Base-by-base conservation (phyloP, 2,113 vertebrate genomes). In the Melanerpes formicivorus region DNA sequence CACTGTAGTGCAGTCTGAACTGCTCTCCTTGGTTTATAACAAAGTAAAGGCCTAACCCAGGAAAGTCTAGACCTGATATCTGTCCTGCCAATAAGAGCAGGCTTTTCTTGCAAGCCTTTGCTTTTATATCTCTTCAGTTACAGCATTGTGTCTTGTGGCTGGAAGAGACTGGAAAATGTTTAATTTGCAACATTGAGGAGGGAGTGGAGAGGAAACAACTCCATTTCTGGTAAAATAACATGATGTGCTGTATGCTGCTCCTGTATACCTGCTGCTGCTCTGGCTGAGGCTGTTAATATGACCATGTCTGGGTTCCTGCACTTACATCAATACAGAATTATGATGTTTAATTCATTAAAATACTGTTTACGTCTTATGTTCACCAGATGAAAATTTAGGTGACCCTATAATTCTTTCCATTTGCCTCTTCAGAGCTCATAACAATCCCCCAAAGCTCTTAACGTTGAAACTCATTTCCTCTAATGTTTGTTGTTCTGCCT, bases 41-140 rank as follows among this genome's bases (percentile, higher is more conserved):
- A 67, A 56, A 70, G 62, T n/a, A n/a, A 58, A 84, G 56, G 32
- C 29, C 12, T 26, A 34, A 14, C 30, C 63, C 37, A n/a, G 22
- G 23, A 62, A 87, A 84, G 40, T 40, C 56, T 56, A 58, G 30
- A 4, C n/a, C n/a, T n/a, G 10, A 62, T 18, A 64, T 62, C 27
- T 19, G 1, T 25, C 18, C 48, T 87, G 63, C 52, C 67, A 15
- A 0, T 27, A 25, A 73, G 7, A 55, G 5, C 0, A 46, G 26
- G 32, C 5, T 84, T 84, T 76, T 34, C 40, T 46, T 77, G 50
- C 30, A 82, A 90, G 67, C 27, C 37, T 77, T 75, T 75, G 59
- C 74, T 60, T 44, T 44, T 52, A 3, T 40, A 0, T 32, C 7
- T 77, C 84, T 85, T 52, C 58, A 63, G 16, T 40, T 55, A 37